Evolutionary conservation across 37 sponge, comb jelly and placozoan species (phyloP), one percentile per base, ranked within the genome.

Genomic region (Halichondria panicea): DNA sequence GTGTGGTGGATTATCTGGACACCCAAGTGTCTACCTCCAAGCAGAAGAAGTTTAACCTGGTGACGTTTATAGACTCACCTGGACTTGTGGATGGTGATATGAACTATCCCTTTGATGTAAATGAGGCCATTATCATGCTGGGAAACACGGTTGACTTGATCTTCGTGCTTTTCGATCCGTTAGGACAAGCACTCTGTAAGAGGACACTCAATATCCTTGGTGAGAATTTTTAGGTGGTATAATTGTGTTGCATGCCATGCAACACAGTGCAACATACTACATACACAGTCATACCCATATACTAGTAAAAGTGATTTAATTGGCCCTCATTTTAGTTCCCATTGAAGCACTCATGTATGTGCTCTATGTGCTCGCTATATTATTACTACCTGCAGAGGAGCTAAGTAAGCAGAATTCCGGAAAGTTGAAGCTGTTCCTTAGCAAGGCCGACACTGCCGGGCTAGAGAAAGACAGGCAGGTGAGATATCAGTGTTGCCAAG

Each of bases 31-130:
- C 87, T 33, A 91, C 92, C 7, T 87, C 87, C 21, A 86, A 82
- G 52, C 83, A 91, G 73, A 91, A 91, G 83, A 81, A 81, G 55
- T 91, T 91, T 57, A 33, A 69, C 43, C 52, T 91, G 60, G 80
- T 91, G n/a, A 86, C 82, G 15, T 91, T 91, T 57, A 68, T 91
- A 39, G 92, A 91, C 52, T 86, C 92, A 30, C 92, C 92, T 19
- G 92, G 92, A 3, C 78, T 91, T 55, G 92, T 91, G 40, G 92
- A 91, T 32, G 92, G 92, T 9, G 92, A 86, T 52, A 91, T 91
- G 92, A 62, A 74, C 55, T 91, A 91, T 39, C 87, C 92, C 15
- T 91, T 91, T 75, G 75, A 91, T 69, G 92, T 91, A 41, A 83
- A 91, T 34, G 21, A 81, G 64, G 32, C 92, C 42, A 68, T 91